Conservation (phyloP, 1,140 invertebrate species). For the Phenacoccus solenopsis region DNA sequence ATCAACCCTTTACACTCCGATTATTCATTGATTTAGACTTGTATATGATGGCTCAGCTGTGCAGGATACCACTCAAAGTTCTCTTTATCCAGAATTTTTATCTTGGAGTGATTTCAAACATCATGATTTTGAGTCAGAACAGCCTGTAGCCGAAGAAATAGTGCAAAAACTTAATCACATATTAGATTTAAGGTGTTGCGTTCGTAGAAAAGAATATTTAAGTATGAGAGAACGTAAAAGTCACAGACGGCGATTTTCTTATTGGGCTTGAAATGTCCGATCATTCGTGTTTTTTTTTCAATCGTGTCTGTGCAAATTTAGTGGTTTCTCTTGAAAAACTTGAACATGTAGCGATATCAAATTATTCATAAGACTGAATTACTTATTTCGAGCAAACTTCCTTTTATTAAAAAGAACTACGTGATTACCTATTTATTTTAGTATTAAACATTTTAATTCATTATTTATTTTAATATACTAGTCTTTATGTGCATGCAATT, state of each 20-base stretch:
- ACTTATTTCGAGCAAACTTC: too few species aligned
- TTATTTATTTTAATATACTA: too few species aligned
- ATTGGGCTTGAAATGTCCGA: constrained; percentile 30
- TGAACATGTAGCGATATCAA: too few species aligned
- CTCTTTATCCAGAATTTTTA: constrained; percentile 18
- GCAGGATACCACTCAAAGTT: constrained; percentile 16
- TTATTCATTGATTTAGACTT: constrained; percentile 11
- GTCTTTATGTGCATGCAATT: too few species aligned
- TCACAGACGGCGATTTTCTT: constrained; percentile 41
- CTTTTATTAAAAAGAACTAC: too few species aligned
- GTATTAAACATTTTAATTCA: too few species aligned
- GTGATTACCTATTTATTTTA: too few species aligned
- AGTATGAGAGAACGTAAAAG: constrained; percentile 46
- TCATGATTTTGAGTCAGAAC: constrained; percentile 74
- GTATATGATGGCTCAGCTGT: constrained; percentile 23
- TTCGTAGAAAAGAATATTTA: constrained; percentile 62
- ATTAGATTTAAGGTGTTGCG: constrained; percentile 62
- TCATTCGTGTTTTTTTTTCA: too few species aligned
- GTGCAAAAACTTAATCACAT: constrained; percentile 79
- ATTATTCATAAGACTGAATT: too few species aligned
- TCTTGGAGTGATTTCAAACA: constrained; percentile 49
- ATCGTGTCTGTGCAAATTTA: too few species aligned
- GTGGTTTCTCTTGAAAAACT: too few species aligned
- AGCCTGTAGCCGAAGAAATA: constrained; percentile 59
- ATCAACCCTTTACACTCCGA: neutral